Evolutionary conservation across 2,113 vertebrate species (phyloP).

Genomic region (Hylia prasina): DNA sequence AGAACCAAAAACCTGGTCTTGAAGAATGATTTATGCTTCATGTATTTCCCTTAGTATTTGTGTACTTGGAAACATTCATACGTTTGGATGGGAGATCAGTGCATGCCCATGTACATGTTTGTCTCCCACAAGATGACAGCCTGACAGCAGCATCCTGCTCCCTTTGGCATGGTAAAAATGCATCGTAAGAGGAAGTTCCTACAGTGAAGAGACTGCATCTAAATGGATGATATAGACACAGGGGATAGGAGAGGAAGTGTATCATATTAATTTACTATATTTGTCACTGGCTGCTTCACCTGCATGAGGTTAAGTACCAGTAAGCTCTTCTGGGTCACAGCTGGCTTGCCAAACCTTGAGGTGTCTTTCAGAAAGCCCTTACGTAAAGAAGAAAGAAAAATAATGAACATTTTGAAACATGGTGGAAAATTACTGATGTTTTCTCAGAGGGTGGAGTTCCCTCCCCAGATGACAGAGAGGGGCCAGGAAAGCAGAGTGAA

Average conservation of each 20-base stretch:
- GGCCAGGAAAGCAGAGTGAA: background rate
- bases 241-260: background rate
- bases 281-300: background rate
- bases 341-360: background rate
- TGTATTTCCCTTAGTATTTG: background rate
- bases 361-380: background rate
- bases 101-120: rapidly evolving
- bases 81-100: background rate
- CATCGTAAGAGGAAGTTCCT: background rate
- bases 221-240: background rate
- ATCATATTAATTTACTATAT: background rate
- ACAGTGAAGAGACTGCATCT: background rate
- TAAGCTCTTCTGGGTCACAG: background rate
- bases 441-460: background rate
- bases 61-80: background rate
- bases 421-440: background rate
- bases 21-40: background rate
- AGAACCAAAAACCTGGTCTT: background rate
- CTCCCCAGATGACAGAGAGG: background rate
- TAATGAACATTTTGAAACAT: background rate
- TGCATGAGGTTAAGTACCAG: background rate
- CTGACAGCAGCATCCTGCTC: background rate
- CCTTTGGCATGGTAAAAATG: background rate
- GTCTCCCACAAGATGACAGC: background rate
- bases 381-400: background rate